phyloP scores from a whole-genome alignment of 2,888 invertebrate species.

The Tortrix viridana region DNA sequence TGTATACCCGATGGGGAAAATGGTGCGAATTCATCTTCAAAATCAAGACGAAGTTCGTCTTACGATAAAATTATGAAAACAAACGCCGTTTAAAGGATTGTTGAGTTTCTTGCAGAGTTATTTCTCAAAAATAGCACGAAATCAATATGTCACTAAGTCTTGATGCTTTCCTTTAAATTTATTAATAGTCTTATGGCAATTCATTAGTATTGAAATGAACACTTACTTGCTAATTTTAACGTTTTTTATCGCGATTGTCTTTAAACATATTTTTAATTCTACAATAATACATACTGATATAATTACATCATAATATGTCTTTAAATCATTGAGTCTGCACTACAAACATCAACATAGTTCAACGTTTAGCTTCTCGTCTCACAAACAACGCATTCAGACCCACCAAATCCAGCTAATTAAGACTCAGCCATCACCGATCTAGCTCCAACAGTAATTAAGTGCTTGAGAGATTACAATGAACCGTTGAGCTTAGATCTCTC shows the following conservation, averaged over 20 bases:
- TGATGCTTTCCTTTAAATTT: too few species aligned
- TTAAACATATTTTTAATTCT: too few species aligned
- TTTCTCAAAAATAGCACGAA: too few species aligned
- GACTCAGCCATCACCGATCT: constrained; percentile 8
- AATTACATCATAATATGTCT: too few species aligned
- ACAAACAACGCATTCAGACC: constrained; percentile 9
- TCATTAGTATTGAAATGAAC: too few species aligned
- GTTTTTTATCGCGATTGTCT: too few species aligned
- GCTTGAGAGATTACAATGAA: neutral
- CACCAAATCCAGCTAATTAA: constrained; percentile 19
- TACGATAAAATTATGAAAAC: neutral
- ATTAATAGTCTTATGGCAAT: too few species aligned
- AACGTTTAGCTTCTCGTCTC: neutral
- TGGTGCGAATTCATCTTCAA: constrained; percentile 15
- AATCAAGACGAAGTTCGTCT: neutral
- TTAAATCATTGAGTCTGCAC: neutral
- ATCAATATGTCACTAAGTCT: too few species aligned
- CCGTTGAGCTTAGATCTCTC: neutral
- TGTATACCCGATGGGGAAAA: constrained; percentile 12
- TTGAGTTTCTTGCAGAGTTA: neutral
- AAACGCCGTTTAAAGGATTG: neutral
- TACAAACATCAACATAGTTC: neutral
- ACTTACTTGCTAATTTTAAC: too few species aligned
- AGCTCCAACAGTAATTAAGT: constrained; percentile 10
- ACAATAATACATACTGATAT: too few species aligned